phyloP scores from a whole-genome alignment of 1,140 invertebrate species.

The Campodea augens region DNA sequence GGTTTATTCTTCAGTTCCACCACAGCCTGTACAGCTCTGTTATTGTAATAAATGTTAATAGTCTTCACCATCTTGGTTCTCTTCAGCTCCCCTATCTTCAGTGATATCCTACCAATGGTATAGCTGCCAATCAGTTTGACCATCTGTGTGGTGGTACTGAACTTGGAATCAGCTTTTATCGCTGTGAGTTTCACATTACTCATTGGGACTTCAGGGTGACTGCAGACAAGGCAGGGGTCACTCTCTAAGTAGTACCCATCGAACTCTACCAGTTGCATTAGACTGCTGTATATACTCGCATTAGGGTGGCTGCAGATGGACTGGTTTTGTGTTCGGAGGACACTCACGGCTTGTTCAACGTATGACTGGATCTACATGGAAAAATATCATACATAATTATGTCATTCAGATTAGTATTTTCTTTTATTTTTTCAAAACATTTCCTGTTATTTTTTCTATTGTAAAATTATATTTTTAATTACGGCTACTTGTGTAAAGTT shows the following conservation, averaged over 20 bases:
- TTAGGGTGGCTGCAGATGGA: conserved; percentile 79
- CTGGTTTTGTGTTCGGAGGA: conserved; percentile 72
- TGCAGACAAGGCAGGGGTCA: conserved; percentile 91
- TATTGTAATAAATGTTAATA: conserved; percentile 94
- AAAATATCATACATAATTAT: no score
- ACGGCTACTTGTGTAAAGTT: no score
- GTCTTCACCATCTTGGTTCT: conserved; percentile 92
- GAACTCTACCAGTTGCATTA: conserved; percentile 80
- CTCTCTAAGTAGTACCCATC: conserved; percentile 94
- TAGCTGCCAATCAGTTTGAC: conserved; percentile 88
- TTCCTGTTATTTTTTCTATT: no score
- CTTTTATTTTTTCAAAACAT: no score
- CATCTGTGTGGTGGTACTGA: conserved; percentile 92
- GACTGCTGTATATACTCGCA: conserved; percentile 73
- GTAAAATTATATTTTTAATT: no score
- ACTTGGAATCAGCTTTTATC: conserved; percentile 81
- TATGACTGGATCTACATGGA: conserved; percentile 42
- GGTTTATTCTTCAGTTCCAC: conserved; percentile 93
- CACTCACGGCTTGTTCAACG: conserved; percentile 63
- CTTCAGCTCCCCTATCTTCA: conserved; percentile 87
- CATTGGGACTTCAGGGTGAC: conserved; percentile 89
- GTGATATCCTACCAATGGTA: conserved; percentile 81
- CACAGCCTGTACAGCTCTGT: conserved; percentile 83
- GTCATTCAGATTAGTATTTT: no score
- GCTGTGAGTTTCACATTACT: conserved; percentile 78